Conservation (phyloP, 2,113 vertebrate genomes). For the Eulemur rufifrons region DNA sequence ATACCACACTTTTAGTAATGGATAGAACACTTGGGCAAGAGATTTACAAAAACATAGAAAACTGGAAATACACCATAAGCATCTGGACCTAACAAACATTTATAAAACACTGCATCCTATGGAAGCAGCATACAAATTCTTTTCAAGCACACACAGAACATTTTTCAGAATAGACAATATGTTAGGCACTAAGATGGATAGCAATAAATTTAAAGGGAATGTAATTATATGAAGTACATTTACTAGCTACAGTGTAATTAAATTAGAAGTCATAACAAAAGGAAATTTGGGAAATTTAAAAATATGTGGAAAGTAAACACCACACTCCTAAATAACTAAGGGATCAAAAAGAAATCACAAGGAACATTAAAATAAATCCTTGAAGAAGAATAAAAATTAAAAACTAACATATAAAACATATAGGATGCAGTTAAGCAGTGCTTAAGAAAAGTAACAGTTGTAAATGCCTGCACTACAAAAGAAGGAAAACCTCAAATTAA, state of each 20-base stretch:
- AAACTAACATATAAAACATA: background rate
- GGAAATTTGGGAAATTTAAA: background rate
- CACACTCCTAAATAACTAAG: background rate
- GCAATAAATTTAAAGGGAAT: background rate
- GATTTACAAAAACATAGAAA: background rate
- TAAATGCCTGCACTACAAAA: background rate
- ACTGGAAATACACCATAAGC: too few species aligned
- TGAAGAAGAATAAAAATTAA: background rate
- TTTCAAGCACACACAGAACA: background rate
- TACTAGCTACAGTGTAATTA: background rate
- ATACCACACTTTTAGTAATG: background rate
- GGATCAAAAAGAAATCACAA: background rate
- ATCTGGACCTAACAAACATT: background rate
- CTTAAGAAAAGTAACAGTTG: background rate
- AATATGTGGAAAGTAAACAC: background rate
- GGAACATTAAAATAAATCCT: background rate
- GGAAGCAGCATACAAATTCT: background rate
- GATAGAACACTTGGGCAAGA: background rate
- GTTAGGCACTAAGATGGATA: background rate
- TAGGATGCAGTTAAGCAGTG: background rate
- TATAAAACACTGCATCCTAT: background rate
- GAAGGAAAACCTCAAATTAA: background rate
- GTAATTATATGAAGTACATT: background rate
- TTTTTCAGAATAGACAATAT: background rate
- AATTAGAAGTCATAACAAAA: background rate